These are phyloP conservation scores for Oncorhynchus masou DNA, from an alignment of 2,113 vertebrate genomes.

Conservation along the genomic window DNA sequence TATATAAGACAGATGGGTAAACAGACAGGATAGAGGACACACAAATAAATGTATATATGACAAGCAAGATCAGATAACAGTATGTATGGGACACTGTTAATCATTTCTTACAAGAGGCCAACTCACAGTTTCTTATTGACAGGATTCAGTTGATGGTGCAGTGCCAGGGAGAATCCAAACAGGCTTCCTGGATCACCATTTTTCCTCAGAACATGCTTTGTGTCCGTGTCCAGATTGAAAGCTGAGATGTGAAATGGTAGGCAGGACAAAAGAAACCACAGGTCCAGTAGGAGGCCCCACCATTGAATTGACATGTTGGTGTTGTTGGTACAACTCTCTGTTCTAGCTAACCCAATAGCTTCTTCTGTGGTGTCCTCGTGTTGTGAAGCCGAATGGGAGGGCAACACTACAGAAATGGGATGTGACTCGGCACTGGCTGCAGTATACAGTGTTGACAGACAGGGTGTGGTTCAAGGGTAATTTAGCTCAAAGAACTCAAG, in stretches of 20 bases:
- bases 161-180: conserved; percentile 88
- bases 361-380: background rate
- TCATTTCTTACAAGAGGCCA: background rate
- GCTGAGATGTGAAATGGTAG: conserved; percentile 44
- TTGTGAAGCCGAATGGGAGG: background rate
- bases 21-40: too few species aligned
- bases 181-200: conserved; percentile 77
- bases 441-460: conserved; percentile 25
- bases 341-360: background rate
- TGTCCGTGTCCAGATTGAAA: conserved; percentile 82
- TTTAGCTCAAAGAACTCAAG: conserved; percentile 16
- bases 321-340: background rate
- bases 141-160: conserved; percentile 84
- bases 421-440: background rate
- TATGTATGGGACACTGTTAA: too few species aligned
- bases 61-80: too few species aligned
- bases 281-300: conserved; percentile 8
- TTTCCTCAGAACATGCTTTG: conserved; percentile 69
- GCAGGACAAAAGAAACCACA: conserved; percentile 39
- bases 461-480: background rate
- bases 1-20: too few species aligned
- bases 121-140: conserved; percentile 83
- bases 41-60: too few species aligned
- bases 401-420: background rate
- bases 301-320: conserved; percentile 29